These are phyloP conservation scores for Patella caerulea DNA, from an alignment of 2,888 invertebrate species.

Conservation along the genomic window DNA sequence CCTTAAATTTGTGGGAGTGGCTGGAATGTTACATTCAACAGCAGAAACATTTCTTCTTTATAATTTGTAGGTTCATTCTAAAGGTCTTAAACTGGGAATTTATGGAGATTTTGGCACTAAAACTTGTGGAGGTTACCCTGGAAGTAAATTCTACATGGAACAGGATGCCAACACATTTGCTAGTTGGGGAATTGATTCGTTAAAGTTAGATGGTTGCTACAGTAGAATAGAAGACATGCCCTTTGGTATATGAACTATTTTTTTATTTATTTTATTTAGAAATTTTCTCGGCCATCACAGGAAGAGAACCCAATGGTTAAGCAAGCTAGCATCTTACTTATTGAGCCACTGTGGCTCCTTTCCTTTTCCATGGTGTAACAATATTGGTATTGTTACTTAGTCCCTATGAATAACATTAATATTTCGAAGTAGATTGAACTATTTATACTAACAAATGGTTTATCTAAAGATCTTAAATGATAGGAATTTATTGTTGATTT, in stretches of 20 bases:
- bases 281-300: too few relatives aligned
- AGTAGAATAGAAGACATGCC: constrained; percentile 79
- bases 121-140: constrained; percentile 98
- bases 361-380: too few relatives aligned
- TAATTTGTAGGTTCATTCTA: constrained; percentile 49
- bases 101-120: constrained; percentile 98
- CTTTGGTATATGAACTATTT: constrained; percentile 53
- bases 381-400: too few relatives aligned
- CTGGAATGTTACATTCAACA: too few relatives aligned
- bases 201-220: constrained; percentile 97
- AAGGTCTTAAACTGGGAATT: constrained; percentile 94
- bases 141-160: constrained; percentile 88
- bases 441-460: background rate
- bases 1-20: too few relatives aligned
- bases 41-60: background rate
- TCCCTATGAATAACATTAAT: too few relatives aligned
- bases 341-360: too few relatives aligned
- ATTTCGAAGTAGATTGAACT: too few relatives aligned
- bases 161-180: constrained; percentile 93
- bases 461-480: background rate
- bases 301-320: too few relatives aligned
- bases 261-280: too few relatives aligned
- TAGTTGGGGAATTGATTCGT: constrained; percentile 94
- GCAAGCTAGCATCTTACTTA: too few relatives aligned
- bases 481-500: background rate